Evolutionary conservation across 2,888 invertebrate genomes (phyloP).

Genomic region (Euplexia lucipara): DNA sequence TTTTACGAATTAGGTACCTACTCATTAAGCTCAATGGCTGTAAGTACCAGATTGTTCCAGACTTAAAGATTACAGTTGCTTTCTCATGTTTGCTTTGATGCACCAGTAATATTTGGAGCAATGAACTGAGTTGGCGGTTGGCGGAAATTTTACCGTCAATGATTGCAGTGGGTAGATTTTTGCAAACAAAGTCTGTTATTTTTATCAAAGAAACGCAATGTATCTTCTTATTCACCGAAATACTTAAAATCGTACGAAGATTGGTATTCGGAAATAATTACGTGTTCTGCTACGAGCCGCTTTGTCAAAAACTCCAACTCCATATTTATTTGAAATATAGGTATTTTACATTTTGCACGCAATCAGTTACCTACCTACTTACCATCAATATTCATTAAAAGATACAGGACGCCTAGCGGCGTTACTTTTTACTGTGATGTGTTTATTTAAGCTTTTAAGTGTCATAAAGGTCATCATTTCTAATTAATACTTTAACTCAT

Average conservation of each 20-base stretch:
- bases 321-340: no score
- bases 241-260: not conserved
- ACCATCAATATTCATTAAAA: no score
- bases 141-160: slow-evolving; percentile 58
- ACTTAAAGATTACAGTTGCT: slow-evolving; percentile 46
- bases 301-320: not conserved
- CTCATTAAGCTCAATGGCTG: slow-evolving; percentile 9
- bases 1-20: not conserved
- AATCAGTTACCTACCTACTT: no score
- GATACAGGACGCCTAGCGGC: no score
- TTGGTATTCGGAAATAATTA: slow-evolving; percentile 2
- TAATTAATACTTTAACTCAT: no score
- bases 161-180: slow-evolving; percentile 45
- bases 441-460: no score
- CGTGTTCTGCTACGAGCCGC: not conserved
- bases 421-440: no score
- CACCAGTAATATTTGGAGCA: slow-evolving; percentile 57
- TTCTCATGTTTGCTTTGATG: slow-evolving; percentile 57
- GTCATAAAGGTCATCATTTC: no score
- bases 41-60: slow-evolving; percentile 24
- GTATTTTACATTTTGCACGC: no score
- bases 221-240: slow-evolving; percentile 8
- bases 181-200: slow-evolving; percentile 18
- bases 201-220: slow-evolving; percentile 9
- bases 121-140: slow-evolving; percentile 64